These are phyloP conservation scores for Phortica okadai DNA, from an alignment of 2,888 invertebrate species.

Conservation along the genomic window DNA sequence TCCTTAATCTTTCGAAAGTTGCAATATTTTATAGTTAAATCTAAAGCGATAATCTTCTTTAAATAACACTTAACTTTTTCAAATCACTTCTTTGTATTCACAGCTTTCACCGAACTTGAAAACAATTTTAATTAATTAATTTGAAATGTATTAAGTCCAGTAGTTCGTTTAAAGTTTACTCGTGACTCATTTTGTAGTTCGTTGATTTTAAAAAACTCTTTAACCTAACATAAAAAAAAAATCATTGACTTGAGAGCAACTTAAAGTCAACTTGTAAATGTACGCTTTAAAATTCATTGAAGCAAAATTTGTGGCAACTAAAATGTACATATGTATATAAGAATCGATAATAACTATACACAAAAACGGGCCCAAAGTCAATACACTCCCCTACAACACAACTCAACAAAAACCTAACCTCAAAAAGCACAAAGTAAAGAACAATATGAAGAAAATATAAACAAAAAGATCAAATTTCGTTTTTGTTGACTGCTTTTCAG, in stretches of 20 bases:
- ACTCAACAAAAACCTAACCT: slow-evolving; percentile 24
- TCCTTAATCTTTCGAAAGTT: too few species aligned
- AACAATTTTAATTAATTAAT: too few species aligned
- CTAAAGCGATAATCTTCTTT: too few species aligned
- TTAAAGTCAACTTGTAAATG: background rate
- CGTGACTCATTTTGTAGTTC: too few species aligned
- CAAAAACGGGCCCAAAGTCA: slow-evolving; percentile 5
- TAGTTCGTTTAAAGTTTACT: too few species aligned
- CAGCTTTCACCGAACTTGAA: too few species aligned
- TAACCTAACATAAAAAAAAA: background rate
- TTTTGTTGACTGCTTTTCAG: slow-evolving; percentile 56
- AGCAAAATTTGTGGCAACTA: background rate
- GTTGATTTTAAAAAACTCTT: background rate
- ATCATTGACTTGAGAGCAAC: background rate
- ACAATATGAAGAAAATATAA: slow-evolving; percentile 59
- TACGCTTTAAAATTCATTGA: background rate
- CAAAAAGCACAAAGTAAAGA: slow-evolving; percentile 65
- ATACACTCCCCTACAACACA: background rate
- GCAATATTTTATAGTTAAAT: too few species aligned
- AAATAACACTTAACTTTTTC: too few species aligned
- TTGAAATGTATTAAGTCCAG: too few species aligned
- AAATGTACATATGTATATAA: background rate
- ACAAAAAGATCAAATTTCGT: slow-evolving; percentile 67
- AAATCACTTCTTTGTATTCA: too few species aligned
- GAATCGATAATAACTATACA: slow-evolving; percentile 2